Conservation (phyloP, 2,888 invertebrate species). For the Caenorhabditis uteleia region DNA sequence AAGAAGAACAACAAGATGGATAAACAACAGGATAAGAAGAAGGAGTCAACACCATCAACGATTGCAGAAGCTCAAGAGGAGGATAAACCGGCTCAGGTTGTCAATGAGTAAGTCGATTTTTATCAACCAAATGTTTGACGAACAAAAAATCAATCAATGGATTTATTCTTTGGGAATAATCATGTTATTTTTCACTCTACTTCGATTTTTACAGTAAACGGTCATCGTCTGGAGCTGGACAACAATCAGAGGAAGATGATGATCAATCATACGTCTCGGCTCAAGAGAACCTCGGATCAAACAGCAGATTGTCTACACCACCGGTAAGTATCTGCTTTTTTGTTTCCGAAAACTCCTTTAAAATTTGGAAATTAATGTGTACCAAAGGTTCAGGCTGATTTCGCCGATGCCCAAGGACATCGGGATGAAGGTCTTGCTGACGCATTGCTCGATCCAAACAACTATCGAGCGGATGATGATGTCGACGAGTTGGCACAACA, state of each 20-base stretch:
- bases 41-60: too few relatives aligned
- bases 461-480: constrained; percentile 38
- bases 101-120: too few relatives aligned
- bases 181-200: too few relatives aligned
- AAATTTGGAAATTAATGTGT: neutral
- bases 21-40: too few relatives aligned
- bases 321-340: constrained; percentile 12
- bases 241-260: constrained; percentile 36
- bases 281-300: constrained; percentile 42
- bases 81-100: too few relatives aligned
- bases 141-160: too few relatives aligned
- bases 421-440: constrained; percentile 9
- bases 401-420: constrained; percentile 17
- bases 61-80: too few relatives aligned
- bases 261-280: constrained; percentile 44
- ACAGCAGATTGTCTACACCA: constrained; percentile 25
- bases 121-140: too few relatives aligned
- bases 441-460: constrained; percentile 39
- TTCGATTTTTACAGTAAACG: constrained; percentile 20
- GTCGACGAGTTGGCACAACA: constrained; percentile 26
- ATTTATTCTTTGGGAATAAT: too few relatives aligned
- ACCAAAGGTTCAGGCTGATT: constrained; percentile 22
- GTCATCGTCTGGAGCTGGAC: constrained; percentile 20
- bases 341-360: neutral
- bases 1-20: too few relatives aligned